These are phyloP conservation scores for Tetragnatha versicolor DNA, from an alignment of 1,140 invertebrate species.

Conservation along the genomic window DNA sequence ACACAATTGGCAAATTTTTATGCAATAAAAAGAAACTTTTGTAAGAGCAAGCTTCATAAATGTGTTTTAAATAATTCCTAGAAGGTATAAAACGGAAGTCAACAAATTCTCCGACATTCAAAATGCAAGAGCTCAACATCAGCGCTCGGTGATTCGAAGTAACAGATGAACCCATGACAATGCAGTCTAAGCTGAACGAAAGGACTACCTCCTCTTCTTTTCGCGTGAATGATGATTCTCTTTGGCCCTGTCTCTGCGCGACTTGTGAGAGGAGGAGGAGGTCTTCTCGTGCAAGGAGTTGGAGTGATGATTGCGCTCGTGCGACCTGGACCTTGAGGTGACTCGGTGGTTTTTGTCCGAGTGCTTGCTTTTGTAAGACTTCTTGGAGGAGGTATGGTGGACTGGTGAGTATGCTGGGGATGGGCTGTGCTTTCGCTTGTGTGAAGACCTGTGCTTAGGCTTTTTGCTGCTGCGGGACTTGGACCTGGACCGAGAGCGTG, in stretches of 20 bases:
- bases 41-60: too few relatives aligned
- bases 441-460: conserved; percentile 48
- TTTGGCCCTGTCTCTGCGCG: conserved; percentile 41
- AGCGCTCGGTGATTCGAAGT: too few relatives aligned
- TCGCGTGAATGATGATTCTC: conserved; percentile 44
- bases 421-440: conserved; percentile 54
- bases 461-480: conserved; percentile 54
- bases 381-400: conserved; percentile 39
- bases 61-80: too few relatives aligned
- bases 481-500: conserved; percentile 56
- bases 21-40: too few relatives aligned
- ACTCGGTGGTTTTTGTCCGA: conserved; percentile 42
- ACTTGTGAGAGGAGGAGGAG: conserved; percentile 52
- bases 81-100: too few relatives aligned
- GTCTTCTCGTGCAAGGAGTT: conserved; percentile 47
- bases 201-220: conserved; percentile 21
- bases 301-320: conserved; percentile 42
- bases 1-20: too few relatives aligned
- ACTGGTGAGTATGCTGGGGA: conserved; percentile 53
- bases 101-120: too few relatives aligned
- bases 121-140: too few relatives aligned
- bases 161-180: too few relatives aligned
- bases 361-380: conserved; percentile 35
- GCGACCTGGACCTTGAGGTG: conserved; percentile 49
- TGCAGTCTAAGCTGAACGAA: too few relatives aligned